These are phyloP conservation scores for Myodes glareolus DNA, from an alignment of 2,113 vertebrate species.

Conservation along the genomic window DNA sequence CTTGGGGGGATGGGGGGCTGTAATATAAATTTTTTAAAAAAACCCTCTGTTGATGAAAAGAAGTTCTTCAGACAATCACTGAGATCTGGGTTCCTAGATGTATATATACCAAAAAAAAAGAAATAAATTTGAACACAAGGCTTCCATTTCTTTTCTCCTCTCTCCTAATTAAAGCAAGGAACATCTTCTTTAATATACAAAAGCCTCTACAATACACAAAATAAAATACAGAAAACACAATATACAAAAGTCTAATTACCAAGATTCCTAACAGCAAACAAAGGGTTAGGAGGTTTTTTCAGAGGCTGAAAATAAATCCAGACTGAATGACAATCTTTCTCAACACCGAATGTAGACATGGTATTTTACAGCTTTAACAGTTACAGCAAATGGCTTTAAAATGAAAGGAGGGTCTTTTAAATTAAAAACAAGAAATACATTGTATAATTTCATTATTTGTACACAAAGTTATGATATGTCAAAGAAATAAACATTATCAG, in stretches of 20 bases:
- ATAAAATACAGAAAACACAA: neutral
- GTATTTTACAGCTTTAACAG: neutral
- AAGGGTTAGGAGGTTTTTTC: neutral
- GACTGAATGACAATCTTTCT: neutral
- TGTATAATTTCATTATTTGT: neutral
- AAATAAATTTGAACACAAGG: neutral
- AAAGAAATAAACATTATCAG: neutral
- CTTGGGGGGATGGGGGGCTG: neutral
- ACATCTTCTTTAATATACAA: neutral
- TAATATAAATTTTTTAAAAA: neutral
- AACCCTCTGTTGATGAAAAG: neutral
- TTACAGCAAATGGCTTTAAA: slow-evolving; percentile 40
- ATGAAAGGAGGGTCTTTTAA: neutral
- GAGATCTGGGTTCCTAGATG: neutral
- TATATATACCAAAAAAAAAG: neutral
- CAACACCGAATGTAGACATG: neutral
- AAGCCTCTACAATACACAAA: neutral
- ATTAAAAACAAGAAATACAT: neutral
- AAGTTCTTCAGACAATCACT: neutral
- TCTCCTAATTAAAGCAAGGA: neutral
- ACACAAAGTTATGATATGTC: neutral
- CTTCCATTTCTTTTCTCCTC: neutral
- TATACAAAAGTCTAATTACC: slow-evolving; percentile 12
- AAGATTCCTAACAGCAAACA: slow-evolving; percentile 36
- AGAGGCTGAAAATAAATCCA: slow-evolving; percentile 18